These are phyloP conservation scores for Drosophila santomea DNA, from an alignment of 1,140 invertebrate species.

Conservation along the genomic window DNA sequence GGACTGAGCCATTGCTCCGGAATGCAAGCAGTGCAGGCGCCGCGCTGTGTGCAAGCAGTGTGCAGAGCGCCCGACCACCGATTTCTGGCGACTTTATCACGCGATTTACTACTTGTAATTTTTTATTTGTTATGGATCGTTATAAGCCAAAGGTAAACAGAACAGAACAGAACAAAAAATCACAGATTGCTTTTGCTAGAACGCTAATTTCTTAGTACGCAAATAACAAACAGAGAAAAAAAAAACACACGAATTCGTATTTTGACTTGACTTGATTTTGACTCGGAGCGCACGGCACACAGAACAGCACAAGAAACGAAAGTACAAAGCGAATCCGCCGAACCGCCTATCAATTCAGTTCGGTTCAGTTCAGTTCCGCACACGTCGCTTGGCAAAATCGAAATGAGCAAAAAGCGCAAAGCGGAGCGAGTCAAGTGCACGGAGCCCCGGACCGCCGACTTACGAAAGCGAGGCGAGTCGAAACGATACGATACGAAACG, in stretches of 20 bases:
- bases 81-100: constrained; percentile 8
- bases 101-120: constrained; percentile 3
- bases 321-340: constrained; percentile 49
- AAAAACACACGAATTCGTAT: constrained; percentile 13
- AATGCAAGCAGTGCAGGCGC: constrained; percentile 19
- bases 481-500: constrained; percentile 39
- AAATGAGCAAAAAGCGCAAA: constrained; percentile 64
- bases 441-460: not conserved
- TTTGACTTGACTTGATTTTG: constrained; percentile 13
- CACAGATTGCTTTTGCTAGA: constrained; percentile 10
- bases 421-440: constrained; percentile 25
- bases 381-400: constrained; percentile 73
- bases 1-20: constrained; percentile 55
- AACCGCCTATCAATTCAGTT: constrained; percentile 55
- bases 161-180: constrained; percentile 4
- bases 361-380: constrained; percentile 55
- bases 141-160: constrained; percentile 2
- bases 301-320: constrained; percentile 28
- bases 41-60: constrained; percentile 18
- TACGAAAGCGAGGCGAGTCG: constrained; percentile 54
- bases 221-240: constrained; percentile 7
- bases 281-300: constrained; percentile 13
- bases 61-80: not conserved
- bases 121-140: not conserved
- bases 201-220: constrained; percentile 31